Conservation (phyloP, 2,113 vertebrate species). For the Sardina pilchardus region DNA sequence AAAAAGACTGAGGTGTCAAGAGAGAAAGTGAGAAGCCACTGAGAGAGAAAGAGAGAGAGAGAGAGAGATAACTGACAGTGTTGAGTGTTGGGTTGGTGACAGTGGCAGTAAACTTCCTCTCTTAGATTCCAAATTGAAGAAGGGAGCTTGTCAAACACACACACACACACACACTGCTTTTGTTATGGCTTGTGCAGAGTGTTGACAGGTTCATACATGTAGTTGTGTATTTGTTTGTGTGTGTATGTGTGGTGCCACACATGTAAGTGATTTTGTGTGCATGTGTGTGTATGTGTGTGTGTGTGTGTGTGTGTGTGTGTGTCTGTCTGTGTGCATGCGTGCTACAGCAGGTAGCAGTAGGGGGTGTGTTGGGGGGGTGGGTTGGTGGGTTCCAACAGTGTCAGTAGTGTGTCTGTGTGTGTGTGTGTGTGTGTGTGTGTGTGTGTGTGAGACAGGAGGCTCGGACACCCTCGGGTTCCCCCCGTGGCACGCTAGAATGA, state of each 20-base stretch:
- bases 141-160: not conserved
- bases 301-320: not conserved
- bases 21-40: not conserved
- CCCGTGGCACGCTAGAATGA: constrained; percentile 68
- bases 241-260: no score
- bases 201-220: not conserved
- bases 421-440: constrained; percentile 44
- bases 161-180: not conserved
- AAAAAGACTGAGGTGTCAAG: not conserved
- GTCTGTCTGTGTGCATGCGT: not conserved
- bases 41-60: no score
- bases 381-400: constrained; percentile 64
- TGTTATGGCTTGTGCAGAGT: not conserved
- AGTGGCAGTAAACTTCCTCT: not conserved
- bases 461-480: constrained; percentile 67
- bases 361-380: constrained; percentile 56
- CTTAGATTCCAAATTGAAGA: not conserved
- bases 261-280: no score
- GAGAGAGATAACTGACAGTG: no score
- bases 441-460: constrained; percentile 66
- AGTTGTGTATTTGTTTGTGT: not conserved
- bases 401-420: constrained; percentile 58
- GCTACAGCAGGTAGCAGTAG: not conserved
- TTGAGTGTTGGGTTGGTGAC: not conserved
- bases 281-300: not conserved